Percentiles rank a stretch among this genome's conserved stretches.
phyloP scores from a whole-genome alignment of 2,113 vertebrate species.

The Condylura cristata region DNA sequence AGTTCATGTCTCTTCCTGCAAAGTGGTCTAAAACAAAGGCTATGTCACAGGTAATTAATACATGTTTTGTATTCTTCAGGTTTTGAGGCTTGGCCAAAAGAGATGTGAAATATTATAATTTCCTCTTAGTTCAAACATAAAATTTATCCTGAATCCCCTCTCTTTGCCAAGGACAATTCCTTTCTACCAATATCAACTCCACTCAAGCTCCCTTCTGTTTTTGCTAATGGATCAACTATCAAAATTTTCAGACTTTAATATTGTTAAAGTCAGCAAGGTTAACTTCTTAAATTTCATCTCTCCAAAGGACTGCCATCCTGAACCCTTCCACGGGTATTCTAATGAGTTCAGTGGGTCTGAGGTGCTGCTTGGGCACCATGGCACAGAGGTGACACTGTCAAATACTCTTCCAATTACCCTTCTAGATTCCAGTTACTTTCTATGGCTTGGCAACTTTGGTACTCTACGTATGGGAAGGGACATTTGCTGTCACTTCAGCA shows the following conservation, averaged over 20 bases:
- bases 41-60: background rate
- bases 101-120: background rate
- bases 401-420: background rate
- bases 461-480: background rate
- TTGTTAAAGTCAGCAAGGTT: background rate
- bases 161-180: background rate
- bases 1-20: background rate
- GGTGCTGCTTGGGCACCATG: background rate
- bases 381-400: background rate
- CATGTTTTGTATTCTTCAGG: no score
- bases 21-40: background rate
- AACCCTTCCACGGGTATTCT: background rate
- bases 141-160: background rate
- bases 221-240: background rate
- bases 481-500: background rate
- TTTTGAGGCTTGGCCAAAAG: background rate
- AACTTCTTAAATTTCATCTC: background rate
- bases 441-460: background rate
- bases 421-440: background rate
- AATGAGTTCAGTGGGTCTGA: background rate
- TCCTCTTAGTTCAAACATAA: background rate
- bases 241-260: background rate
- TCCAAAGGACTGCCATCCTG: background rate
- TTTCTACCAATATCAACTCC: background rate
- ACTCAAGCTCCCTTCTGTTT: background rate